Base-by-base conservation (phyloP, 2,797 vertebrate genomes). In the Oreonectes daqikongensis region DNA sequence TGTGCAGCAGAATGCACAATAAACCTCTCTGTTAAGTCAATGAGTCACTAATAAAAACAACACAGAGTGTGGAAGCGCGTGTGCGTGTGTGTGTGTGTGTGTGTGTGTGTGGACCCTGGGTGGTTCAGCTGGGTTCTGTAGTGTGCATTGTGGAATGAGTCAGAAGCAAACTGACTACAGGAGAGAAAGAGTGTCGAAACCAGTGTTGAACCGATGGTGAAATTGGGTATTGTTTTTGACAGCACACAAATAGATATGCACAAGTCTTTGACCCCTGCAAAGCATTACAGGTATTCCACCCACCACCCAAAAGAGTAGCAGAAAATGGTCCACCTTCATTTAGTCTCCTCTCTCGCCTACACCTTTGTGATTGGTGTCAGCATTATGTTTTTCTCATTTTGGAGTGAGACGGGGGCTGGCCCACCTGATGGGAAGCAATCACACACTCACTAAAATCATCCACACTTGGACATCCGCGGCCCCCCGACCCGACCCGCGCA, bases 401-500 rank as follows among this genome's bases (percentile, higher is more conserved):
- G 40, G 74, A 69, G 48, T 55, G 52, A 63, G 55, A 64, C 50
- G 79, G 40, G 65, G 38, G 61, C 64, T 68, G 53, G 69, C 35
- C 73, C 79, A 72, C 73, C 80, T 57, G 65, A 71, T 65, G 75
- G 71, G 75, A 75, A 69, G 75, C 79, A 78, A 74, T 81, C 82
- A 79, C 66, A 80, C 71, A 83, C 78, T 85, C 78, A 80, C 78
- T 69, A 78, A 78, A 84, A 78, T 80, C 78, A 77, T 79, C 70
- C 78, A 73, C 79, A 78, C 82, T 84, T 63, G 32, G 73, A 75
- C 75, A 77, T 59, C 79, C 48, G 55, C 48, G 70, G 17, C 48
- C 53, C 32, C 30, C 12, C 1, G 26, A 38, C 22, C 70, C 28
- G 48, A 59, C 57, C 57, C n/a, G n/a, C n/a, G n/a, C n/a, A n/a